Conservation (phyloP, 2,113 vertebrate genomes). For the Glaucidium brasilianum region DNA sequence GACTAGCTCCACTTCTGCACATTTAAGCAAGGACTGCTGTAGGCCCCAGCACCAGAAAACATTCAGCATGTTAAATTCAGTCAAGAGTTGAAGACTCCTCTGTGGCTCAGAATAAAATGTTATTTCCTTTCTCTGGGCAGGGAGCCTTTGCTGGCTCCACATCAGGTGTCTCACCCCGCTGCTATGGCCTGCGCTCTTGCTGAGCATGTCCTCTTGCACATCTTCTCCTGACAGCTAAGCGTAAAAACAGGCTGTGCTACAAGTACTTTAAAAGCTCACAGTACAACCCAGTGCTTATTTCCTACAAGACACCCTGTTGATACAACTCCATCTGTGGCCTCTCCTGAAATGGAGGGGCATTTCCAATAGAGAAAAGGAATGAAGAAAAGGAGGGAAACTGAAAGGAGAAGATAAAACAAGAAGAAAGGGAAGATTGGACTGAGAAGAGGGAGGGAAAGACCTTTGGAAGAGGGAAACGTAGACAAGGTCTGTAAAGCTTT, state of each 20-base stretch:
- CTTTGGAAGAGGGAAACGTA: neutral
- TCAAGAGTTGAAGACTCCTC: neutral
- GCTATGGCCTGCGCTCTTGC: neutral
- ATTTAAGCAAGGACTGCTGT: neutral
- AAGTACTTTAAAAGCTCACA: neutral
- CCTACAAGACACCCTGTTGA: neutral
- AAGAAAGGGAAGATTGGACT: neutral
- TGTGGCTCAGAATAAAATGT: neutral
- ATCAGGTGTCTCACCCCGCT: neutral
- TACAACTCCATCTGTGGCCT: neutral
- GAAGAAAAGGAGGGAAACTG: neutral
- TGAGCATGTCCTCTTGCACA: neutral
- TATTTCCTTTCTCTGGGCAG: neutral
- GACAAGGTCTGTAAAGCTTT: neutral
- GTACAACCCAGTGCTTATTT: neutral
- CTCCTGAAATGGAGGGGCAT: neutral
- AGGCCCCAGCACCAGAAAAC: neutral
- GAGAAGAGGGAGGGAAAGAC: neutral
- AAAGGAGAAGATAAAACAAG: neutral
- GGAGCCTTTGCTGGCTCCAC: neutral
- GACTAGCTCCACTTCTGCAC: neutral
- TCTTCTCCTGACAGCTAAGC: fast-evolving
- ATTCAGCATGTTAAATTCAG: neutral
- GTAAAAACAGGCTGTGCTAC: neutral
- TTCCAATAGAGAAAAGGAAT: neutral